A percentile compares a stretch with the other conserved stretches of the same genome.
Evolutionary conservation across 2,113 vertebrate genomes (phyloP).

Genomic region (Thalassoma bifasciatum): DNA sequence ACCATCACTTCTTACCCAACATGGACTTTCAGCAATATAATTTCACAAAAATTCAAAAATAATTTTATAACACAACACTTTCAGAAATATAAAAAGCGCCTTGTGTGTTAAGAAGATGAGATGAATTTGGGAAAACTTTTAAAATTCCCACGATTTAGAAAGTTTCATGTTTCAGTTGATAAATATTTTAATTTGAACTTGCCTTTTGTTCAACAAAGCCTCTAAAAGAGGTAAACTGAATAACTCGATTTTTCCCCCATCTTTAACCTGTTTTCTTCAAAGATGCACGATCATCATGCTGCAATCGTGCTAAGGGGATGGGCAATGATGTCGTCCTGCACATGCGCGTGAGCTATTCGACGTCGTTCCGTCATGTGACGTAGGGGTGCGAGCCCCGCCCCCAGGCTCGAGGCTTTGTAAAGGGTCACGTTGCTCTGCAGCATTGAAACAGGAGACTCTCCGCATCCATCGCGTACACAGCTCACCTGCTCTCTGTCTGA

Average conservation of each 20-base stretch:
- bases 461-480: conserved; percentile 36
- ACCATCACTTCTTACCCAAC: too few species aligned
- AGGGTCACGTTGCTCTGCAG: conserved; percentile 85
- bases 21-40: too few species aligned
- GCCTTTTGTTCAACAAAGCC: neutral
- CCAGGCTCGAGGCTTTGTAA: conserved; percentile 46
- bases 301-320: neutral
- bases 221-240: neutral
- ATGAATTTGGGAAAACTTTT: too few species aligned
- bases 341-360: conserved; percentile 11
- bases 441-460: conserved; percentile 61
- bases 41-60: too few species aligned
- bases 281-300: conserved; percentile 64
- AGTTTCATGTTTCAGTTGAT: too few species aligned
- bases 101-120: too few species aligned
- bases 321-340: neutral
- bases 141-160: too few species aligned
- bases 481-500: neutral
- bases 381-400: conserved; percentile 55
- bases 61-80: too few species aligned
- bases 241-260: neutral
- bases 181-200: too few species aligned
- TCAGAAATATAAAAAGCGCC: too few species aligned
- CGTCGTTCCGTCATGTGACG: conserved; percentile 43
- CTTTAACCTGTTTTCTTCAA: conserved; percentile 25